These are phyloP conservation scores for Scortum barcoo DNA, from an alignment of 2,113 vertebrate genomes.

Conservation along the genomic window DNA sequence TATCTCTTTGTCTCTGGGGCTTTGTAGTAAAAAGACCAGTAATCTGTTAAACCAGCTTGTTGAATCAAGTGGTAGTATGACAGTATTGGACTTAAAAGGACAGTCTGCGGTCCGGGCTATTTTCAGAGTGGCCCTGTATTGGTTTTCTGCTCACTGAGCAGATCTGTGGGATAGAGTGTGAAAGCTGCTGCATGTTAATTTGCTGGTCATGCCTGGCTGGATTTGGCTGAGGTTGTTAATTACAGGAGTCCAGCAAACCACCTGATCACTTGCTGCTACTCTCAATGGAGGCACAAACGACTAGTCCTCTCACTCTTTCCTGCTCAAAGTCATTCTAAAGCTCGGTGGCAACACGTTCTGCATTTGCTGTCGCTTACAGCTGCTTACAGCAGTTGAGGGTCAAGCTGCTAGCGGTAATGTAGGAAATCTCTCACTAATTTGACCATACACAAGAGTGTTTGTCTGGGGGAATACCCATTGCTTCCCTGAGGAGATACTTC, in stretches of 20 bases:
- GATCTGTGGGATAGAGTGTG: slow-evolving; percentile 74
- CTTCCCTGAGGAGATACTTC: not conserved
- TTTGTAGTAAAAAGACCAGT: slow-evolving; percentile 15
- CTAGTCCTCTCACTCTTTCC: slow-evolving; percentile 33
- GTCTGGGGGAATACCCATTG: slow-evolving; percentile 2
- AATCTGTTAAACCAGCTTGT: slow-evolving; percentile 26
- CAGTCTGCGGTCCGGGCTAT: slow-evolving; percentile 50
- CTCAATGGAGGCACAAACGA: slow-evolving; percentile 44
- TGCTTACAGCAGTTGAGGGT: not conserved
- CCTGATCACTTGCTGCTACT: slow-evolving; percentile 75
- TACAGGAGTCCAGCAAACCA: slow-evolving; percentile 77
- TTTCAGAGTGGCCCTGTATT: slow-evolving; percentile 69
- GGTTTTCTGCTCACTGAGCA: slow-evolving; percentile 78
- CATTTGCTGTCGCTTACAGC: not conserved
- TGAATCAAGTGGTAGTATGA: slow-evolving; percentile 26
- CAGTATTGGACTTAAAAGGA: slow-evolving; percentile 49
- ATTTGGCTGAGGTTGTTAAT: slow-evolving; percentile 82
- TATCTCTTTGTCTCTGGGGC: not conserved
- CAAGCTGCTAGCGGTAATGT: not conserved
- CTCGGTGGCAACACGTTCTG: not conserved
- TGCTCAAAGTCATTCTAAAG: slow-evolving; percentile 14
- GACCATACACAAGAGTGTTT: slow-evolving; percentile 23
- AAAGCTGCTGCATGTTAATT: slow-evolving; percentile 81
- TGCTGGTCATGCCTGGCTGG: slow-evolving; percentile 78
- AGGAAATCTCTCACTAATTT: slow-evolving; percentile 5